Evolutionary conservation across 1,140 invertebrate genomes (phyloP), one percentile per base, ranked within the genome.

Genomic region (Stenopsyche tienmushanensis): DNA sequence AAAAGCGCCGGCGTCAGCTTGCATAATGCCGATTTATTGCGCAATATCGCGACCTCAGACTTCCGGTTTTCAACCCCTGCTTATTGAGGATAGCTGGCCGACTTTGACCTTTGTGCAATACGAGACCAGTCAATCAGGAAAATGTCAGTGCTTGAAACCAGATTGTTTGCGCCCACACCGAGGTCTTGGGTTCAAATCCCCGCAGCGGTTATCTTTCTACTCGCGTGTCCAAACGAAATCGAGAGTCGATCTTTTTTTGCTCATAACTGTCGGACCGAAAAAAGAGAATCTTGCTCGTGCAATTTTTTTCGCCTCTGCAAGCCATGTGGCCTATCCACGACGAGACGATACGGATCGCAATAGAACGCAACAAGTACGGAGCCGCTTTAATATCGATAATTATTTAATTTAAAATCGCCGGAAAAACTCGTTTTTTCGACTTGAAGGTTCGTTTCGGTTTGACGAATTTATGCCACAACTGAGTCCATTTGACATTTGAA

Each of bases 71-170:
- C 1, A 21, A 10, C n/a, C 25, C 52, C 52, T 55, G 54, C n/a
- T 10, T 21, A 2, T 1, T 5, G 21, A 50, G 47, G 54, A 57
- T 57, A 57, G 24, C 54, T 24, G 13, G 42, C 41, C 57, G 57
- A 60, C 57, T 60, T 60, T 60, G 57, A 60, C 57, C 57, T 60
- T 60, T 60, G 54, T 29, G 20, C 18, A 3, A 41, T 57, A 57
- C 41, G 10, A 47, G n/a, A 60, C 42, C 17, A 60, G 41, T 47
- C 57, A 60, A 39, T 60, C 41, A 44, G 57, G 24, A 47, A 47
- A 60, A 60, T 60, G 44, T 60, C 57, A 60, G 57, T 42, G 10
- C 24, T 17, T 18, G 26, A 57, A 57, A 60, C 57, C 25, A 29
- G 57, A 60, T 42, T 60, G 25, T 47, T 23, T 29, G 41, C 57